Evolutionary conservation across 2,113 vertebrate genomes (phyloP).

Genomic region (Martes martes): DNA sequence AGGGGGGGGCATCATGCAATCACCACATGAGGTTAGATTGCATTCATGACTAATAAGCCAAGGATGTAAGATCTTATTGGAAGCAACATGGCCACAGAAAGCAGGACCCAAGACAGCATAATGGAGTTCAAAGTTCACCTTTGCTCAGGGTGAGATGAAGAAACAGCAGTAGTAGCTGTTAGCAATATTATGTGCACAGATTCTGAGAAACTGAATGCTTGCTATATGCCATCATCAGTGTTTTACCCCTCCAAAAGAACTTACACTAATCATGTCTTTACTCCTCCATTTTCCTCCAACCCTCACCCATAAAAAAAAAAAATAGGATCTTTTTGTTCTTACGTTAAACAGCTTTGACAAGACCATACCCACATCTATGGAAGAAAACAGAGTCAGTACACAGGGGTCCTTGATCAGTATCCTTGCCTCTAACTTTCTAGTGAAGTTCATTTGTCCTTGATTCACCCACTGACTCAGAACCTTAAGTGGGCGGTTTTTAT

Average conservation of each 20-base stretch:
- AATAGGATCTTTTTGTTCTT: background rate
- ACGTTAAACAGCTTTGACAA: background rate
- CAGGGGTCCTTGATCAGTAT: background rate
- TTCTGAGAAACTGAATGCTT: background rate
- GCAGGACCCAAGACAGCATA: background rate
- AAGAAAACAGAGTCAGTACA: background rate
- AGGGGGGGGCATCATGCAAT: background rate
- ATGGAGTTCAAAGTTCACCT: background rate
- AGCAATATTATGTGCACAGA: background rate
- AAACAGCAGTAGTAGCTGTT: background rate
- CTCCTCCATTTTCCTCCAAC: background rate
- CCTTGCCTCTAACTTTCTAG: background rate
- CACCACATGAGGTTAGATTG: background rate
- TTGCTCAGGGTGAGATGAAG: background rate
- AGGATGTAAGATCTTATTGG: background rate
- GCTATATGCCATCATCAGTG: background rate
- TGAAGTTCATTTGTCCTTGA: background rate
- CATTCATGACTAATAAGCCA: background rate
- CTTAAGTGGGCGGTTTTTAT: background rate
- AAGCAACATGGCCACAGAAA: background rate
- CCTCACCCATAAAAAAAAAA: background rate
- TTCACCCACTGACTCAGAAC: background rate
- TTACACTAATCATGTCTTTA: background rate
- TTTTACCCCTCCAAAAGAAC: background rate
- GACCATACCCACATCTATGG: background rate